phyloP scores from a whole-genome alignment of 2,797 vertebrate species.

The Betta splendens region DNA sequence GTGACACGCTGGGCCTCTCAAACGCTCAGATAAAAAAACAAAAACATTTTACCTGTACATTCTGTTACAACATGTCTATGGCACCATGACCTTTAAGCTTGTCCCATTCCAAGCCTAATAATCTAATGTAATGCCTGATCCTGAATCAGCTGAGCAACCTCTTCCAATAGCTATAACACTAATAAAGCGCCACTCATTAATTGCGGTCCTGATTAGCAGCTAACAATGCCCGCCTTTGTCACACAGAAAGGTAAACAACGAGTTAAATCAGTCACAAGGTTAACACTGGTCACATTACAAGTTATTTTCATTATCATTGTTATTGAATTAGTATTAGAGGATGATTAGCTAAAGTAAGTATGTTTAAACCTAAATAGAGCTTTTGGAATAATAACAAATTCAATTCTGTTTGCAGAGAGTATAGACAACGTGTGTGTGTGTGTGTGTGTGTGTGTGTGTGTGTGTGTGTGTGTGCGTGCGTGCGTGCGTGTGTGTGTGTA shows the following conservation, averaged over 20 bases:
- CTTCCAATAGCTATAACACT: conserved; percentile 28
- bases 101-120: conserved; percentile 7
- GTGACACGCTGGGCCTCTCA: conserved; percentile 11
- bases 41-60: not conserved
- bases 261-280: conserved; percentile 19
- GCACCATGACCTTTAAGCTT: not conserved
- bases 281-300: conserved; percentile 1
- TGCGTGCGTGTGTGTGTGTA: not conserved
- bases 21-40: conserved; percentile 1
- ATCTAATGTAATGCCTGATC: conserved; percentile 34
- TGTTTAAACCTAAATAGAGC: not conserved
- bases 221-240: conserved; percentile 58
- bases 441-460: not conserved
- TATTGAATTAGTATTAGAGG: conserved; percentile 1
- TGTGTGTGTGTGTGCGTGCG: not conserved
- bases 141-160: conserved; percentile 52
- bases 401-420: too few species aligned
- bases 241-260: conserved; percentile 18
- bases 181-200: conserved; percentile 54
- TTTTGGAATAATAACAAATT: too few species aligned
- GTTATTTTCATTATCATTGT: not conserved
- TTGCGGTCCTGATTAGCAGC: conserved; percentile 49
- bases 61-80: conserved; percentile 3
- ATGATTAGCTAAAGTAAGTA: not conserved
- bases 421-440: not conserved